Conservation (phyloP, 2,797 vertebrate genomes). For the Varecia variegata region DNA sequence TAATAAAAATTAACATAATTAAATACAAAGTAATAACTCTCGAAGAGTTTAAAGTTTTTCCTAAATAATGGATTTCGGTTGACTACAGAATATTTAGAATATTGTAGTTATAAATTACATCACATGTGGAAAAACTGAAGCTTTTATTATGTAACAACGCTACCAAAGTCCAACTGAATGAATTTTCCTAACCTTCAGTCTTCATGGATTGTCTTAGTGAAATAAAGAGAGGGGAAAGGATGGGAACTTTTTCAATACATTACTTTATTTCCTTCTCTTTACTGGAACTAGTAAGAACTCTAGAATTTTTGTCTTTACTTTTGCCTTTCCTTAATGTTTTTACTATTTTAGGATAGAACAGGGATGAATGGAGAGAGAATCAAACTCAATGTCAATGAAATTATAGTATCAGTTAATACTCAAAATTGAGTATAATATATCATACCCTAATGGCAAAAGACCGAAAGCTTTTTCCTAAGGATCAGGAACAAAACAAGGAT, state of each 20-base stretch:
- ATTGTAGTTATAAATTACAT: neutral
- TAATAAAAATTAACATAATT: slow-evolving; percentile 44
- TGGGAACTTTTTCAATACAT: neutral
- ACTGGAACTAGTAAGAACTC: neutral
- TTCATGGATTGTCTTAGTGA: neutral
- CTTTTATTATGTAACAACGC: slow-evolving; percentile 4
- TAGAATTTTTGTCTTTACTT: neutral
- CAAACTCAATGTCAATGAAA: neutral
- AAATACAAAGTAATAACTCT: neutral
- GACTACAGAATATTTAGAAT: slow-evolving; percentile 18
- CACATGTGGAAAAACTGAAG: neutral
- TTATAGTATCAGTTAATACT: neutral
- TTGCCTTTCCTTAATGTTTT: slow-evolving; percentile 1
- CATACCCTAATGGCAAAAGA: neutral
- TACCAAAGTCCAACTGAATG: neutral
- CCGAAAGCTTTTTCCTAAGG: neutral
- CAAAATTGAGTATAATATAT: neutral
- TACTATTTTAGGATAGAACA: slow-evolving; percentile 15
- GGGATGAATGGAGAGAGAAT: neutral
- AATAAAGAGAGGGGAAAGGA: neutral
- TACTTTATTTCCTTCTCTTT: slow-evolving; percentile 8
- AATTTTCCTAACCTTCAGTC: neutral
- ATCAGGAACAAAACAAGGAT: neutral
- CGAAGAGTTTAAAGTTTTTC: neutral
- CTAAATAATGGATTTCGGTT: slow-evolving; percentile 29